Evolutionary conservation across 2,888 invertebrate species (phyloP).

Genomic region (Sarcophaga caerulescens): DNA sequence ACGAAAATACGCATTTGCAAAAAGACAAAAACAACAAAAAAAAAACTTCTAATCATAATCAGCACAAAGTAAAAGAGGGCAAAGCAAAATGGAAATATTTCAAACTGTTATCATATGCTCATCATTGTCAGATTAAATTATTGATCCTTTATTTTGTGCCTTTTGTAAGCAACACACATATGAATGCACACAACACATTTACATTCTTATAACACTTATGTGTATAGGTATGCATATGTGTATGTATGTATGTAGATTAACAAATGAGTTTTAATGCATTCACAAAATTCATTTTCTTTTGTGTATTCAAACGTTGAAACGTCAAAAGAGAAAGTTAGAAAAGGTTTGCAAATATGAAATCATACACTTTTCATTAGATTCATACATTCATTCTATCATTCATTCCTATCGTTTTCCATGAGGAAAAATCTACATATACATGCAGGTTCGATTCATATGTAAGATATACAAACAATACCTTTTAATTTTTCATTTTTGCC

Average conservation of each 20-base stretch:
- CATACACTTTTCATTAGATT: slow-evolving; percentile 12
- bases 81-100: slow-evolving; percentile 6
- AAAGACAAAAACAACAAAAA: slow-evolving; percentile 13
- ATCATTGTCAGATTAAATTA: slow-evolving; percentile 39
- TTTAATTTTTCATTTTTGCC: too few relatives aligned
- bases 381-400: background rate
- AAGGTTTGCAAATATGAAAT: slow-evolving; percentile 45
- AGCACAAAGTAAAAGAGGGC: slow-evolving; percentile 18
- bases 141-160: slow-evolving; percentile 2
- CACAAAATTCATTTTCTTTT: background rate
- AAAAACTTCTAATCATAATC: background rate
- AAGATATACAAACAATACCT: too few relatives aligned
- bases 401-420: background rate
- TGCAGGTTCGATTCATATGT: too few relatives aligned
- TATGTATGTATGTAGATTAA: background rate
- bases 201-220: too few relatives aligned
- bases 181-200: background rate
- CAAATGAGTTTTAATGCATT: background rate
- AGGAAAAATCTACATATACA: background rate
- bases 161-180: background rate
- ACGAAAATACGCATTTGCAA: slow-evolving; percentile 46
- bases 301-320: background rate
- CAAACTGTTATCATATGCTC: slow-evolving; percentile 39
- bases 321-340: slow-evolving; percentile 16
- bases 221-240: background rate